Evolutionary conservation across 2,113 vertebrate species (phyloP), one percentile per base, ranked within the genome.

Genomic region (Gymnorhina tibicen): DNA sequence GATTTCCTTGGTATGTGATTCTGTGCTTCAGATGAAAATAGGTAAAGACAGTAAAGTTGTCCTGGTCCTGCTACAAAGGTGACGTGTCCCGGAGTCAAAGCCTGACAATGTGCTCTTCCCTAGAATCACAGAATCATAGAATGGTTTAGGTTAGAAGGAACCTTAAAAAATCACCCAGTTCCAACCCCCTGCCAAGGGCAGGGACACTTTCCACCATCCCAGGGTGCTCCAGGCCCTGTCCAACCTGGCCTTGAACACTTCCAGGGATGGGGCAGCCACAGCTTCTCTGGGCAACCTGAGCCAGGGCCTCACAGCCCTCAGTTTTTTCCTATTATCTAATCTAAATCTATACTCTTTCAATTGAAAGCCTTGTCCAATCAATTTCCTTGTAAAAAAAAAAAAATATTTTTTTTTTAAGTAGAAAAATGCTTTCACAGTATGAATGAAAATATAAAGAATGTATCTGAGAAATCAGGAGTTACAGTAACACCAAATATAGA

Each of bases 241-340:
- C 16, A 13, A 0, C 6, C 47, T 13, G n/a, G 3, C 24, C n/a
- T 32, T 32, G 70, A 0, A 4, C 47, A 55, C 5, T 47, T 2
- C 70, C 62, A 75, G 62, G 28, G n/a, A 19, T 27, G 47, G 13
- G 8, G 14, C 69, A 83, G 9, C 21, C 78, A 32, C 41, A 83
- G 30, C 47, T 32, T 1, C 62, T 69, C 70, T 41, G 42, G 26
- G 6, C 4, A 87, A 0, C 28, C 39, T 55, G 21, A 55, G 39
- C 63, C 63, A 62, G 62, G 7, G 30, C n/a, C 28, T 62, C 24
- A 0, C 11, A 53, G 32, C 11, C 47, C 8, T 32, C 24, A 4
- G 39, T 4, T 41, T 53, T 53, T 27, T 32, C n/a, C 23, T 37
- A n/a, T 19, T 42, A 27, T 13, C 41, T 47, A 13, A n/a, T 47